These are phyloP conservation scores for Rhopalosiphum maidis DNA, from an alignment of 1,140 invertebrate genomes.

Conservation along the genomic window DNA sequence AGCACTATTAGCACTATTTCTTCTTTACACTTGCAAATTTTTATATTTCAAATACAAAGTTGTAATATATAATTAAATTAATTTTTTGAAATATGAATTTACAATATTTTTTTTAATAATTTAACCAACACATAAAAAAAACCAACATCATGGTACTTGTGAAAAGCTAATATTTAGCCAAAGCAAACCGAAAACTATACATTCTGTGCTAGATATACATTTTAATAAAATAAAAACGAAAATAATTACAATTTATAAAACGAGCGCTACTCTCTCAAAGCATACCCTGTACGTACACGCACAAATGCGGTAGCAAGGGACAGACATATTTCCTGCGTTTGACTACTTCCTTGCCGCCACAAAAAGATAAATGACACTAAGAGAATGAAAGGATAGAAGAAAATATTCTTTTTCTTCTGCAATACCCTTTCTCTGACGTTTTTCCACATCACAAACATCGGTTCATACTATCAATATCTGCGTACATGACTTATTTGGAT, in stretches of 20 bases:
- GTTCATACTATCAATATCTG: background rate
- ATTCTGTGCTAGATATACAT: background rate
- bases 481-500: constrained; percentile 22
- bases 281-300: background rate
- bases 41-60: background rate
- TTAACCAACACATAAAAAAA: background rate
- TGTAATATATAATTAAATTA: background rate
- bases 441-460: constrained; percentile 23
- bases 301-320: background rate
- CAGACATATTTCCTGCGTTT: constrained; percentile 21
- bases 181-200: background rate
- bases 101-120: background rate
- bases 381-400: constrained; percentile 30
- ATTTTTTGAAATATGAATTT: background rate
- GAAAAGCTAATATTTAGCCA: background rate
- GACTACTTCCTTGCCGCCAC: background rate
- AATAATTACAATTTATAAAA: background rate
- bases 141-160: background rate
- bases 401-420: constrained; percentile 1
- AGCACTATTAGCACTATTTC: background rate
- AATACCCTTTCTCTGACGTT: background rate
- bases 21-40: background rate
- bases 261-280: no score
- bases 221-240: constrained; percentile 13
- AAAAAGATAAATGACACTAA: constrained; percentile 17